Base-by-base conservation (phyloP, 2,888 invertebrate species). In the Rhagonycha lutea region DNA sequence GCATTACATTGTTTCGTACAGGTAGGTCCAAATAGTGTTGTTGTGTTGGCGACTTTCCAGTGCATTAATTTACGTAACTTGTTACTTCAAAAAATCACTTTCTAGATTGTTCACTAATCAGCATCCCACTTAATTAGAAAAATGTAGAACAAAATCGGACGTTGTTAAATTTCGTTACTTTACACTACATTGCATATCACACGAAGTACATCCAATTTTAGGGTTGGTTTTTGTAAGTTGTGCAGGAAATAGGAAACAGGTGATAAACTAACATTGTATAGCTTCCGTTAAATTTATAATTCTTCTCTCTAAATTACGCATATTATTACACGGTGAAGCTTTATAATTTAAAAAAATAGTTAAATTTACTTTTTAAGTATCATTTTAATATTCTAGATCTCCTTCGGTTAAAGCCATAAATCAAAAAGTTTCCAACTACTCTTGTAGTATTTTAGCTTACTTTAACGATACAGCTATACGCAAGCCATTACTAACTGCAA, bases 21-120 rank as follows among this genome's bases (percentile, higher is more conserved):
- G 63, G 63, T 65, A 65, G 63, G 63, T 65, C 63, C 63, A 26
- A 65, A 65, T 65, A 24, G 63, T 65, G 26, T 65, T 65, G 24
- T 65, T 65, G 63, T 65, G 63, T 65, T 65, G 63, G 63, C 63
- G 63, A 65, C 63, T 65, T 65, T 65, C 63, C 63, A 65, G 63
- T 65, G 63, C 63, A 65, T 65, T 65, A 65, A 65, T 65, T 65
- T 65, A 65, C 63, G 63, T 65, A 65, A 65, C 63, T 65, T 65
- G 23, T 65, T 65, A 65, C n/a, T 65, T 65, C 3, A 65, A 65
- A 65, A 65, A 65, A 65, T 65, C 26, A 65, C 63, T 65, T 65
- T 65, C 63, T 65, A 65, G 47, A 47, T 47, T 47, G 47, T 47
- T 47, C 63, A 24, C 26, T 65, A 65, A 65, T n/a, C 26, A 65